These are phyloP conservation scores for Aurelia sp. DNA, from an alignment of 30 jellyfish, hydroid and myxozoan genomes.

Conservation along the genomic window DNA sequence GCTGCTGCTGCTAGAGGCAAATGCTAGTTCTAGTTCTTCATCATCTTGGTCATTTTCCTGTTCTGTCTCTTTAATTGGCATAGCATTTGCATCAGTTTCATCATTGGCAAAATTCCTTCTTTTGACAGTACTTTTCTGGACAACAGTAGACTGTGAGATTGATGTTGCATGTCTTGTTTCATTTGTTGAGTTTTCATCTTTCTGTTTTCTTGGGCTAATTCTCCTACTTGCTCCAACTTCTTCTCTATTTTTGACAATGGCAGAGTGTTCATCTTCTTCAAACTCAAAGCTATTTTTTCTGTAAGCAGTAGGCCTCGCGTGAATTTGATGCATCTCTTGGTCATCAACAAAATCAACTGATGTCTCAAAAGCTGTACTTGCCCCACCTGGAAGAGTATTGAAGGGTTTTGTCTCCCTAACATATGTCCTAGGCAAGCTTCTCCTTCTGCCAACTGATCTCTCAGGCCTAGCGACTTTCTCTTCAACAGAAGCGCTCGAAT, in stretches of 20 bases:
- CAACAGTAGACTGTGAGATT: neutral
- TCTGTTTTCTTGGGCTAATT: neutral
- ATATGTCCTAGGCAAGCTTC: conserved; percentile 32
- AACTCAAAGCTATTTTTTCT: conserved; percentile 67
- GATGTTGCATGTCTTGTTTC: neutral
- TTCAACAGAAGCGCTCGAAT: conserved; percentile 16
- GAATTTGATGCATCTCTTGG: neutral
- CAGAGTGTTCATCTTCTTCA: conserved; percentile 20
- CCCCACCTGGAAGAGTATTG: conserved; percentile 31
- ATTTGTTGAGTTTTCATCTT: neutral
- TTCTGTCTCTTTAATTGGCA: neutral
- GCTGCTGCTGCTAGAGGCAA: conserved; percentile 21
- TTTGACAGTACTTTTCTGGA: neutral
- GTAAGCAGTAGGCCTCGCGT: neutral
- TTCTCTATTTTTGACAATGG: neutral
- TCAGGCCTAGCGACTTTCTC: neutral
- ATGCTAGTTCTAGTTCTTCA: conserved; percentile 61
- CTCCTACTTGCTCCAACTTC: neutral
- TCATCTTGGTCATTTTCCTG: conserved; percentile 61
- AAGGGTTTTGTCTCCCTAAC: conserved; percentile 12
- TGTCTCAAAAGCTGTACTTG: neutral
- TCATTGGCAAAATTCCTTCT: neutral
- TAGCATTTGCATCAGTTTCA: conserved; percentile 7
- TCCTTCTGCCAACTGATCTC: conserved; percentile 8
- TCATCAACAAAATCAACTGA: neutral